phyloP scores from a whole-genome alignment of 2,888 invertebrate genomes.

The Zeuzera pyrina region DNA sequence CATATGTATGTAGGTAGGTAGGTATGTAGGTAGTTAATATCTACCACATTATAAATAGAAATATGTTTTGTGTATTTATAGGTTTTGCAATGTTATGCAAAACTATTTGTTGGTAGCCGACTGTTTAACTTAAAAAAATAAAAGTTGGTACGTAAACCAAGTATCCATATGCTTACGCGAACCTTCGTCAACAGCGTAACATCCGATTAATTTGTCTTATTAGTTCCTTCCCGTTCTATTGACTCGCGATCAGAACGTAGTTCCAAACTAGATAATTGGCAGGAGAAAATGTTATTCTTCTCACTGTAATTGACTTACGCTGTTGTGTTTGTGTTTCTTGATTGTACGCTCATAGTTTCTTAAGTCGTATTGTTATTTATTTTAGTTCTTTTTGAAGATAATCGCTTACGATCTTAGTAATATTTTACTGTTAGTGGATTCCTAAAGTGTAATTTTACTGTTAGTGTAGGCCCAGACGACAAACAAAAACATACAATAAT shows the following conservation, averaged over 20 bases:
- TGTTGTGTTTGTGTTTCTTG: slow-evolving; percentile 20
- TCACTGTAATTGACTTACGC: slow-evolving; percentile 35
- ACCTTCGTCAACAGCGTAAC: slow-evolving; percentile 5
- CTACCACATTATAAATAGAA: no score
- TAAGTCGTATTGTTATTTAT: slow-evolving; percentile 22
- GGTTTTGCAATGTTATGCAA: no score
- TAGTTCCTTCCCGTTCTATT: slow-evolving; percentile 22
- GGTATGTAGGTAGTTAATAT: no score
- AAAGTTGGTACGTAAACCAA: neutral
- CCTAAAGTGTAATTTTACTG: no score
- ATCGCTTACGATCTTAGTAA: no score
- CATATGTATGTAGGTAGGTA: no score
- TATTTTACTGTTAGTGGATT: no score
- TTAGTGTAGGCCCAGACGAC: no score
- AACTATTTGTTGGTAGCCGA: no score
- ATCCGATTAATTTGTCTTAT: slow-evolving; percentile 30
- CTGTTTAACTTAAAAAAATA: no score
- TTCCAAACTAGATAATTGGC: slow-evolving; percentile 40
- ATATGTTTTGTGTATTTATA: no score
- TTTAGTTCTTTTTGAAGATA: slow-evolving; percentile 17
- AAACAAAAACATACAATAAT: no score
- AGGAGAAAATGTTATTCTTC: slow-evolving; percentile 37
- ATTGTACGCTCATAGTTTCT: slow-evolving; percentile 25
- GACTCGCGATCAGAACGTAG: slow-evolving; percentile 24
- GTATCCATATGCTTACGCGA: slow-evolving; percentile 1